Conservation (phyloP, 92 coral and sea anemone species). For the Palythoa grandiflora region DNA sequence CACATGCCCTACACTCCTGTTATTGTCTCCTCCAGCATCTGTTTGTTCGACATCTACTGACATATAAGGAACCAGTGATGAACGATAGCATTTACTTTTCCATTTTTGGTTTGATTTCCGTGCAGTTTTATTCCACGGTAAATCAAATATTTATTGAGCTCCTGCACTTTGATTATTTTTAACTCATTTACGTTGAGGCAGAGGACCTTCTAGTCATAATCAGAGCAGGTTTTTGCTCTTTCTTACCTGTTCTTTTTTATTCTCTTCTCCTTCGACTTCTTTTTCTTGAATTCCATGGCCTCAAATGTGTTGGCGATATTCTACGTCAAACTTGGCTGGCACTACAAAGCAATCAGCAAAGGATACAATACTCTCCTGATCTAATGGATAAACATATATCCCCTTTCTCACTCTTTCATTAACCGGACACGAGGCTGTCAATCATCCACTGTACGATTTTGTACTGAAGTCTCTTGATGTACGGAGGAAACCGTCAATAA, state of each 20-base stretch:
- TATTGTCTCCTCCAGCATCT: conserved; percentile 4
- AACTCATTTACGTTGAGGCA: conserved; percentile 12
- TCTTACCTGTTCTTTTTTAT: conserved; percentile 27
- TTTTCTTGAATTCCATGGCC: conserved; percentile 13
- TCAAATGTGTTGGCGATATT: conserved; percentile 30
- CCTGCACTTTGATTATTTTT: background rate
- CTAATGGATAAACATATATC: conserved; percentile 3
- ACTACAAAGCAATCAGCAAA: conserved; percentile 36
- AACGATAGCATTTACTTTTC: conserved; percentile 12
- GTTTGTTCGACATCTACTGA: background rate
- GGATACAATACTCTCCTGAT: conserved; percentile 29
- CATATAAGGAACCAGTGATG: conserved; percentile 22
- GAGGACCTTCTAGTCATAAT: background rate
- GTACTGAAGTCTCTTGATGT: background rate
- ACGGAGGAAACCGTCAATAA: background rate
- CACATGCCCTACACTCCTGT: conserved; percentile 22
- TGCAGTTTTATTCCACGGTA: background rate
- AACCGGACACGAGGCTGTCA: conserved; percentile 45
- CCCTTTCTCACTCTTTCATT: conserved; percentile 19
- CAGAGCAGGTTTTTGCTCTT: conserved; percentile 18
- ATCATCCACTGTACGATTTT: background rate
- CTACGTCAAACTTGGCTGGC: conserved; percentile 27
- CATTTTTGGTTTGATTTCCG: conserved; percentile 24
- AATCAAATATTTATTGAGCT: too few relatives aligned
- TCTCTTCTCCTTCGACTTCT: background rate